Percentiles rank a stretch among this genome's conserved stretches.
These are phyloP conservation scores for Gallinago stenura DNA, from an alignment of 2,797 vertebrate genomes.

Conservation along the genomic window DNA sequence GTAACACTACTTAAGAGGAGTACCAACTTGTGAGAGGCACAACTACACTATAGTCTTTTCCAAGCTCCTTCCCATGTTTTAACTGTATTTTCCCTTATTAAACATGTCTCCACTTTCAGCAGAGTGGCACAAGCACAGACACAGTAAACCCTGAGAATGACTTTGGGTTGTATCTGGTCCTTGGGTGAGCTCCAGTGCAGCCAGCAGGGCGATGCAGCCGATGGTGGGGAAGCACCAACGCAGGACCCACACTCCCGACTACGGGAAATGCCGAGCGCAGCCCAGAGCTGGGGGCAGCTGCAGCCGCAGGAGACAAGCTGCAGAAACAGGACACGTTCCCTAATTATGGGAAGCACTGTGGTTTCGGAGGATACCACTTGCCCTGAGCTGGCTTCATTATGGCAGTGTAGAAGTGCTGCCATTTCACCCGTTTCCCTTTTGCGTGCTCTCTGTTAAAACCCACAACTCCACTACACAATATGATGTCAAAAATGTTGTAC, in stretches of 20 bases:
- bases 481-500: neutral
- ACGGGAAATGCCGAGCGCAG: fast-evolving
- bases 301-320: neutral
- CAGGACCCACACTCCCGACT: fast-evolving
- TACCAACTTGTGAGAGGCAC: neutral
- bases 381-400: neutral
- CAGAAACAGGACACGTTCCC: neutral
- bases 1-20: neutral
- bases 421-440: neutral
- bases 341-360: neutral
- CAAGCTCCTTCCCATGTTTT: neutral
- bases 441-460: neutral
- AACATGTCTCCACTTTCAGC: neutral
- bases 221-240: fast-evolving
- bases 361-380: neutral
- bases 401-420: neutral
- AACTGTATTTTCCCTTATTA: neutral
- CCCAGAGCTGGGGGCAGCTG: neutral
- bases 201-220: fast-evolving
- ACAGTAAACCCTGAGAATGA: fast-evolving
- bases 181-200: neutral
- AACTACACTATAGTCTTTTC: neutral
- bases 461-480: neutral
- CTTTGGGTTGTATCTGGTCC: neutral
- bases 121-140: neutral